Evolutionary conservation across 2,113 vertebrate genomes (phyloP), one percentile per base, ranked within the genome.

Genomic region (Lethenteron camtschaticum): DNA sequence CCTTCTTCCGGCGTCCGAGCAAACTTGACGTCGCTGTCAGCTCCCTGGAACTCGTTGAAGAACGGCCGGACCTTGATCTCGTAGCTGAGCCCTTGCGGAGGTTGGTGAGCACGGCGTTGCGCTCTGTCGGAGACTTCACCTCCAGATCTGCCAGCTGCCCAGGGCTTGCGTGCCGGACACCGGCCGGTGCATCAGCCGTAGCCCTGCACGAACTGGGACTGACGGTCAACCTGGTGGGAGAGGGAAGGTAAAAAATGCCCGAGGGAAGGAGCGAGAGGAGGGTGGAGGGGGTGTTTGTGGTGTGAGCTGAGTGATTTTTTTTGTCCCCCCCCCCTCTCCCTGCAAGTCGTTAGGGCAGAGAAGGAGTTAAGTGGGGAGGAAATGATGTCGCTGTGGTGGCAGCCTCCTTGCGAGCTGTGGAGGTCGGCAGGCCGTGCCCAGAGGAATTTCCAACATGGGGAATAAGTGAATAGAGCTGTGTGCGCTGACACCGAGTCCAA

Each of bases 11-110:
- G 86, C 18, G 90, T 99, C 68, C 88, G 86, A 2, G 86, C 85
- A 1, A 85, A 86, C 78, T 88, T 87, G 56, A 90, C 86, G 74
- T 96, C 94, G 66, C 92, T 95, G 78, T 99, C 94, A 85, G 95
- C 94, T 72, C 92, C 94, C 73, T 99, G 94, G 78, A 99, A 99
- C 70, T 99, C 94, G 70, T 99, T 99, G 80, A 99, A 99, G 73
- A 92, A 99, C 1, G 94, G 94, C 2, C 92, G 85, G 11, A 91
- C 89, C 79, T 99, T 99, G 72, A 97, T 85, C 77, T 99, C 94
- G 0, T 97, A 99, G 68, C 85, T 83, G 66, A 91, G 85, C 1
- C 92, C 75, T 95, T 97, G 77, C 87, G 96, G 60, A 99, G 81
- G 68, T 78, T 80, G 57, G 85, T 76, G 1, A 99, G 82, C 58